These are phyloP conservation scores for Petrocephalus microphthalmus DNA, from an alignment of 2,113 vertebrate genomes.

Conservation along the genomic window DNA sequence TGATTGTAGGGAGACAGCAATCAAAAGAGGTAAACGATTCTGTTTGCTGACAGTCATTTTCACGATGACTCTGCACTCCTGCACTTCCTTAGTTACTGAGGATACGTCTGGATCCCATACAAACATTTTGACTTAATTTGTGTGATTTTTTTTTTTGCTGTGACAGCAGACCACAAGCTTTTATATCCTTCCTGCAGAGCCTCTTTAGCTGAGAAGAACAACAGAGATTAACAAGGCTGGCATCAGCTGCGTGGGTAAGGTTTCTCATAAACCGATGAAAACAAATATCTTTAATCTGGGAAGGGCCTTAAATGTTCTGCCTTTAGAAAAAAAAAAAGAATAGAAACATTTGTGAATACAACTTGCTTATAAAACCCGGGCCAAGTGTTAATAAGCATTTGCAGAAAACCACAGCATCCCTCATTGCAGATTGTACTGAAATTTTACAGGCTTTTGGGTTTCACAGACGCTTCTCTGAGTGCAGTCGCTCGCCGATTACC, in stretches of 20 bases:
- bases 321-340: conserved; percentile 13
- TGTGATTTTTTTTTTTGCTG: conserved; percentile 38
- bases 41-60: not conserved
- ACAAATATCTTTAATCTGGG: conserved; percentile 40
- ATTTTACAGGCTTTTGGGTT: conserved; percentile 5
- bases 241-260: conserved; percentile 42
- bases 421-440: not conserved
- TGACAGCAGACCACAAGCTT: conserved; percentile 40
- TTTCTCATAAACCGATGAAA: conserved; percentile 49
- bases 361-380: conserved; percentile 14
- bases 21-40: not conserved
- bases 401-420: conserved; percentile 14
- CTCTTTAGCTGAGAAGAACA: conserved; percentile 25
- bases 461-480: not conserved
- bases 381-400: conserved; percentile 34
- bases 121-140: conserved; percentile 34
- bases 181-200: conserved; percentile 32
- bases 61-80: not conserved
- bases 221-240: conserved; percentile 42
- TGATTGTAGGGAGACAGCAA: not conserved
- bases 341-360: conserved; percentile 26
- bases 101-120: conserved; percentile 28
- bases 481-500: not conserved
- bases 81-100: conserved; percentile 19
- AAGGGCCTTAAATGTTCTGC: conserved; percentile 21